Conservation (phyloP, 2,113 vertebrate species). For the Podarcis muralis region DNA sequence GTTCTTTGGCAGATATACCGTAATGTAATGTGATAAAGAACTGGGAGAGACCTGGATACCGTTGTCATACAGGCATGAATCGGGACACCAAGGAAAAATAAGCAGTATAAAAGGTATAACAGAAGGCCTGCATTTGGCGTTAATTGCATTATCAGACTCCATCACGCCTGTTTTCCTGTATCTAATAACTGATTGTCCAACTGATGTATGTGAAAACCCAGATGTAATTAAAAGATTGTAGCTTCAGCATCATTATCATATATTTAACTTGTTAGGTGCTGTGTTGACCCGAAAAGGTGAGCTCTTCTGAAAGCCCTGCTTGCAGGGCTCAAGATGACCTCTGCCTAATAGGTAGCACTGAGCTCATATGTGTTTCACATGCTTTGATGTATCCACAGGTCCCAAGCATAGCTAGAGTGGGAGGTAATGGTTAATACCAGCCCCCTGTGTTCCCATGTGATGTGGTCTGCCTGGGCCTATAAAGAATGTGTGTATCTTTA, state of each 20-base stretch:
- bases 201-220: not conserved
- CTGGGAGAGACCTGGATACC: not conserved
- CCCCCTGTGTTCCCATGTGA: too few relatives aligned
- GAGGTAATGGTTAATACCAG: too few relatives aligned
- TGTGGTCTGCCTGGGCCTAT: too few relatives aligned
- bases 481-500: too few relatives aligned
- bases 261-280: too few relatives aligned
- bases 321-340: too few relatives aligned
- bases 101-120: rapidly evolving
- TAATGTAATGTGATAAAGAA: not conserved
- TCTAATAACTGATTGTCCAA: not conserved
- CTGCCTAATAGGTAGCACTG: too few relatives aligned
- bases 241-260: not conserved
- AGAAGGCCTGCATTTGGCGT: not conserved
- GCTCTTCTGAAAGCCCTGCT: too few relatives aligned
- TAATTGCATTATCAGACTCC: not conserved
- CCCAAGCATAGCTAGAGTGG: too few relatives aligned
- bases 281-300: too few relatives aligned
- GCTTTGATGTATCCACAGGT: too few relatives aligned
- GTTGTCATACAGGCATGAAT: not conserved
- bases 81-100: not conserved
- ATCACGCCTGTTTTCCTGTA: not conserved
- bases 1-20: not conserved
- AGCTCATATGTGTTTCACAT: too few relatives aligned
- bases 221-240: not conserved